These are phyloP conservation scores for Megaleporinus macrocephalus DNA, from an alignment of 2,113 vertebrate genomes.

Conservation along the genomic window DNA sequence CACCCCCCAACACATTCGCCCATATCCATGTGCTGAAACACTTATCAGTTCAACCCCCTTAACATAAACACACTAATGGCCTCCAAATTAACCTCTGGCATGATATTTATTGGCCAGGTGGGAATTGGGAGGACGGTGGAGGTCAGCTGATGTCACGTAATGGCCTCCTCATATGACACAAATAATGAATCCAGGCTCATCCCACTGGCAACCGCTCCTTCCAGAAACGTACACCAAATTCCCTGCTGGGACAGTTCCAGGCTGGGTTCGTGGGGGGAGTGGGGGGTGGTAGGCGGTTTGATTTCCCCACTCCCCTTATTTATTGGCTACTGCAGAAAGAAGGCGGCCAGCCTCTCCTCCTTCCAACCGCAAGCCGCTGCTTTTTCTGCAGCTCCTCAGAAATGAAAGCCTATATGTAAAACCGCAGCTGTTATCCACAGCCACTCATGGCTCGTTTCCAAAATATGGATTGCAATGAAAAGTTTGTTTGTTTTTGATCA, in stretches of 20 bases:
- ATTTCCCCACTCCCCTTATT: not conserved
- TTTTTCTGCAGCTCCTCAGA: not conserved
- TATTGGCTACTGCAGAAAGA: conserved; percentile 13
- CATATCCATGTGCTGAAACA: conserved; percentile 65
- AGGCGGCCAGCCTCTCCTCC: not conserved
- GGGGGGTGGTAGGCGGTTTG: conserved; percentile 28
- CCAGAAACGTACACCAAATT: conserved; percentile 12
- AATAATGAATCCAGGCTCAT: conserved; percentile 21
- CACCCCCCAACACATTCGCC: conserved; percentile 2
- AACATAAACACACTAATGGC: conserved; percentile 51
- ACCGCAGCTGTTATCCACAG: conserved; percentile 56
- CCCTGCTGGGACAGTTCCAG: not conserved
- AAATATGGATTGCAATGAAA: conserved; percentile 57
- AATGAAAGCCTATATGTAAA: conserved; percentile 16
- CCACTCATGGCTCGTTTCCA: conserved; percentile 43
- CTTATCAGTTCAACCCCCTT: conserved; percentile 58
- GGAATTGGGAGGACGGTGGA: conserved; percentile 63
- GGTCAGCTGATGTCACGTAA: conserved; percentile 56
- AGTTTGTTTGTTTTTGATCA: conserved; percentile 57
- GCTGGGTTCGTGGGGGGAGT: not conserved
- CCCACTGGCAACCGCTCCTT: not conserved
- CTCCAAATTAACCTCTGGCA: conserved; percentile 57
- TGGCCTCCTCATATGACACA: conserved; percentile 50
- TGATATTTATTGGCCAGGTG: conserved; percentile 64
- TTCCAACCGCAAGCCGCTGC: not conserved